Conservation (phyloP, 2,797 vertebrate genomes). For the Jordanella pulchra region DNA sequence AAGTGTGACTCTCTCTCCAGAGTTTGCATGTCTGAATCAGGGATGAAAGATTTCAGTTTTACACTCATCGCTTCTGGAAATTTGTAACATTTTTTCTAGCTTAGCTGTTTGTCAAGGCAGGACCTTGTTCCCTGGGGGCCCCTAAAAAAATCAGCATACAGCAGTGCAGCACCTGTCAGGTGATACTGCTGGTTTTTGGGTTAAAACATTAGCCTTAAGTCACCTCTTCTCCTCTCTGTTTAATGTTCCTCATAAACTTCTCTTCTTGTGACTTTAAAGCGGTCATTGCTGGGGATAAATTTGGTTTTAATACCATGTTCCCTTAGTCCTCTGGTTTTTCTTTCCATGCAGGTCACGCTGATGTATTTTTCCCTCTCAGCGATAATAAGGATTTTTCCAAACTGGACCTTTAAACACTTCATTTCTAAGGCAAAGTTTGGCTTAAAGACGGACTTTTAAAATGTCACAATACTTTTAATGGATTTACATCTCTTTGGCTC, state of each 20-base stretch:
- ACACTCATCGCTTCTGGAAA: not conserved
- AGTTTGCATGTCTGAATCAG: not conserved
- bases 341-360: conserved; percentile 46
- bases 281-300: conserved; percentile 50
- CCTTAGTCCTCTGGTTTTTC: conserved; percentile 41
- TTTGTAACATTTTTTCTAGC: not conserved
- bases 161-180: conserved; percentile 10
- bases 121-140: not conserved
- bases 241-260: conserved; percentile 40
- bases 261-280: conserved; percentile 31
- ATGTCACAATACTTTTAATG: conserved; percentile 43
- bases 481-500: conserved; percentile 37
- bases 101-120: not conserved
- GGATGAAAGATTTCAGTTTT: not conserved
- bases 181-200: conserved; percentile 8
- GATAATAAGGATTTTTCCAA: conserved; percentile 59
- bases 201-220: conserved; percentile 17
- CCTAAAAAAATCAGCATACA: conserved; percentile 1
- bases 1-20: not conserved
- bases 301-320: conserved; percentile 61
- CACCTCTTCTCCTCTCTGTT: conserved; percentile 13
- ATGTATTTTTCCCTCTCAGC: conserved; percentile 35
- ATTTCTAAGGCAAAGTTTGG: conserved; percentile 47
- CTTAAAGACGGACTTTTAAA: conserved; percentile 37
- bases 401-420: conserved; percentile 39